Conservation (phyloP, 2,113 vertebrate species). For the Callaeas wilsoni region DNA sequence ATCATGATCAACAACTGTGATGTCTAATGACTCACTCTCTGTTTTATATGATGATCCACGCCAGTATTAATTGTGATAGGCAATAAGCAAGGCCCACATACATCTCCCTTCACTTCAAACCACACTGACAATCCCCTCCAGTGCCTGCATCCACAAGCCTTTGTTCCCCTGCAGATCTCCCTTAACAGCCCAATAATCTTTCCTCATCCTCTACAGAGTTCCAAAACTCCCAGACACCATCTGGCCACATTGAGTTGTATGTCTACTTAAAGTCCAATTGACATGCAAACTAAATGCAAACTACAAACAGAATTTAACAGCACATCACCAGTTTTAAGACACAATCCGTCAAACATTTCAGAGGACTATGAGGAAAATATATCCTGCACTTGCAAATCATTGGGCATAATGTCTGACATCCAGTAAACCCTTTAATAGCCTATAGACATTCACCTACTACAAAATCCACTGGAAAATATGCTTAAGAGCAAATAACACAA, state of each 20-base stretch:
- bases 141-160: constrained; percentile 14
- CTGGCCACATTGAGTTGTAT: constrained; percentile 62
- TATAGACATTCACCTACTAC: background rate
- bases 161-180: constrained; percentile 47
- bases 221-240: constrained; percentile 68
- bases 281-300: constrained; percentile 72
- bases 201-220: constrained; percentile 53
- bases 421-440: background rate
- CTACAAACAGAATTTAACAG: constrained; percentile 65
- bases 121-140: background rate
- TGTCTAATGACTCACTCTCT: background rate
- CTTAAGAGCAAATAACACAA: background rate
- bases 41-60: background rate
- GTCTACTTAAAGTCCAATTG: constrained; percentile 67
- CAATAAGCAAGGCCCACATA: constrained; percentile 4
- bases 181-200: constrained; percentile 56
- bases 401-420: constrained; percentile 25
- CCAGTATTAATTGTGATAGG: constrained; percentile 18
- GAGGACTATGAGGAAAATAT: constrained; percentile 30
- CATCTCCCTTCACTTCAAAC: background rate
- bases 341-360: constrained; percentile 59
- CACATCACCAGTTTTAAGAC: constrained; percentile 66
- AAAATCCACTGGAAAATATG: constrained; percentile 7
- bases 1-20: background rate
- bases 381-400: constrained; percentile 39